These are phyloP conservation scores for Cavia aperea DNA, from an alignment of 2,113 vertebrate genomes.

Conservation along the genomic window DNA sequence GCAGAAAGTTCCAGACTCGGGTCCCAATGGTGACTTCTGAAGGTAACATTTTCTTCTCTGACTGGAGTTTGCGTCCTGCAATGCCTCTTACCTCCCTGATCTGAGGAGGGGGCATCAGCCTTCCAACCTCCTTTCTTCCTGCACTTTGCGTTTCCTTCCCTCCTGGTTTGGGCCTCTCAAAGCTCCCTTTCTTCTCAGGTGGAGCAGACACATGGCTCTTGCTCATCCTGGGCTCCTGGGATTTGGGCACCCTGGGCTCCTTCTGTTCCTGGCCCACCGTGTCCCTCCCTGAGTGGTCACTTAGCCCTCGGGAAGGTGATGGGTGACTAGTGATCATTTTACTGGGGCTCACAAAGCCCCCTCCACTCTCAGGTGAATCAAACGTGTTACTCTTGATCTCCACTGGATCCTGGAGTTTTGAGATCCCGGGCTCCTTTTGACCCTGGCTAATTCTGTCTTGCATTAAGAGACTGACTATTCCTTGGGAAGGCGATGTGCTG, in stretches of 20 bases:
- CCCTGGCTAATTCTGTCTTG: rapidly evolving
- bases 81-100: background rate
- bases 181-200: no score
- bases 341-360: background rate
- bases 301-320: no score
- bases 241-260: rapidly evolving
- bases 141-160: background rate
- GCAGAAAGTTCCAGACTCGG: background rate
- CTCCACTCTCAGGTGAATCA: background rate
- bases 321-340: background rate
- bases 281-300: rapidly evolving
- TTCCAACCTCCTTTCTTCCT: background rate
- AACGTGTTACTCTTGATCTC: background rate
- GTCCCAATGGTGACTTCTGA: background rate
- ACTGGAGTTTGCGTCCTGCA: background rate
- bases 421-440: rapidly evolving
- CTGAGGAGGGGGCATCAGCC: background rate
- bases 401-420: rapidly evolving
- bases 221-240: rapidly evolving
- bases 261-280: rapidly evolving
- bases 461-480: rapidly evolving
- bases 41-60: background rate
- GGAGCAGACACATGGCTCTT: background rate
- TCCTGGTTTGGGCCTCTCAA: background rate
- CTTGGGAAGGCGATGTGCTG: background rate